Conservation (phyloP, 2,888 invertebrate species). For the Stenolophus ochropezus region DNA sequence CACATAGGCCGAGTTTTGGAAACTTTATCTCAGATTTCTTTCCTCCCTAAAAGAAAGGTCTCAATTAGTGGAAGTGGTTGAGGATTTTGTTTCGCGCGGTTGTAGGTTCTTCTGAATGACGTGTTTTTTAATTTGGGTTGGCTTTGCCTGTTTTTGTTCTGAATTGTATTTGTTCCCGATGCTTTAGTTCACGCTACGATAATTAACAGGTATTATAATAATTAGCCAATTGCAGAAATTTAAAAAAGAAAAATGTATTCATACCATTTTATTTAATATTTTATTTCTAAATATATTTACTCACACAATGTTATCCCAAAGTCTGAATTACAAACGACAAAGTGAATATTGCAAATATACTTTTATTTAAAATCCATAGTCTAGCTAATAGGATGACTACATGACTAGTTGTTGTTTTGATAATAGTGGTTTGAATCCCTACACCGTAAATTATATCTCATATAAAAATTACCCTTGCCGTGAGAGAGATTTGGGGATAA, state of each 20-base stretch:
- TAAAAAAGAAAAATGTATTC: background rate
- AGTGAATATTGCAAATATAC: too few species aligned
- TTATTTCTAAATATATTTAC: too few species aligned
- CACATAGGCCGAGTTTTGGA: slow-evolving; percentile 2
- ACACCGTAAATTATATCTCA: too few species aligned
- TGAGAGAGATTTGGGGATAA: too few species aligned
- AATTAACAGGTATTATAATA: background rate
- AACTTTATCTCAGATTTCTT: slow-evolving; percentile 30
- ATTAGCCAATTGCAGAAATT: background rate
- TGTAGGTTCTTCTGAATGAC: background rate
- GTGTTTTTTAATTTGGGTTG: slow-evolving; percentile 2
- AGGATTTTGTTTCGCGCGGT: slow-evolving; percentile 1
- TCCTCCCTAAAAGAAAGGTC: slow-evolving; percentile 4
- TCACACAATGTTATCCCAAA: too few species aligned
- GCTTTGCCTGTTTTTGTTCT: background rate
- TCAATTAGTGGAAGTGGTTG: slow-evolving; percentile 23
- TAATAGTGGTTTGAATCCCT: too few species aligned
- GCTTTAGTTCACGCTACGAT: background rate
- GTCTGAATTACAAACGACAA: too few species aligned
- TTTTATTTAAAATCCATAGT: too few species aligned
- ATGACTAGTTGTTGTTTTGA: too few species aligned
- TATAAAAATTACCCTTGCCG: too few species aligned
- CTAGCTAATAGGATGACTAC: too few species aligned
- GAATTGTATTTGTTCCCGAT: background rate
- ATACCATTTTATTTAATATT: too few species aligned